These are phyloP conservation scores for Lamellibrachia satsuma DNA, from an alignment of 2,888 invertebrate species.

Conservation along the genomic window DNA sequence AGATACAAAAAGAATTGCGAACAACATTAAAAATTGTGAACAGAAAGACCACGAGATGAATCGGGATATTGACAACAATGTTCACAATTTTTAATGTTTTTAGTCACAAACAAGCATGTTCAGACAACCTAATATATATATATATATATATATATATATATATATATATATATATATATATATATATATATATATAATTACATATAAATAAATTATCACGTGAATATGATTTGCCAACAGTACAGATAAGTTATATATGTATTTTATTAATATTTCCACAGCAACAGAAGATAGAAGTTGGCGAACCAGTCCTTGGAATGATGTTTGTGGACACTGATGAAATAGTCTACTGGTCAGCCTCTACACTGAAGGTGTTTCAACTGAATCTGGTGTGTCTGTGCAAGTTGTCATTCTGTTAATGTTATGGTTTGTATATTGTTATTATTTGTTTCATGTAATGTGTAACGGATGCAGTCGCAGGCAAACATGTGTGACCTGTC, in stretches of 20 bases:
- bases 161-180: too few species aligned
- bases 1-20: too few species aligned
- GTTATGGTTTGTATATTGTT: neutral
- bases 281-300: conserved; percentile 52
- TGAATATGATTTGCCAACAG: neutral
- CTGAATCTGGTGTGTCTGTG: conserved; percentile 50
- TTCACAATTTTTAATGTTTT: too few species aligned
- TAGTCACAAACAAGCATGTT: too few species aligned
- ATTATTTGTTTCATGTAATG: neutral
- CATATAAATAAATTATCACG: neutral
- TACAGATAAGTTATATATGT: neutral
- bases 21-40: too few species aligned
- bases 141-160: too few species aligned
- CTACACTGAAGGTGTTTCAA: conserved; percentile 48
- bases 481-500: too few species aligned
- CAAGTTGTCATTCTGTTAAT: neutral
- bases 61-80: too few species aligned
- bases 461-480: too few species aligned
- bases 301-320: conserved; percentile 48
- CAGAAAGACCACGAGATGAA: too few species aligned
- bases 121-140: too few species aligned
- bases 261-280: conserved; percentile 35
- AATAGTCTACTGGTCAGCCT: conserved; percentile 51
- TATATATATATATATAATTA: too few species aligned
- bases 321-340: conserved; percentile 47